These are phyloP conservation scores for Phalacrocorax brasilianus DNA, from an alignment of 2,113 vertebrate species.

Conservation along the genomic window DNA sequence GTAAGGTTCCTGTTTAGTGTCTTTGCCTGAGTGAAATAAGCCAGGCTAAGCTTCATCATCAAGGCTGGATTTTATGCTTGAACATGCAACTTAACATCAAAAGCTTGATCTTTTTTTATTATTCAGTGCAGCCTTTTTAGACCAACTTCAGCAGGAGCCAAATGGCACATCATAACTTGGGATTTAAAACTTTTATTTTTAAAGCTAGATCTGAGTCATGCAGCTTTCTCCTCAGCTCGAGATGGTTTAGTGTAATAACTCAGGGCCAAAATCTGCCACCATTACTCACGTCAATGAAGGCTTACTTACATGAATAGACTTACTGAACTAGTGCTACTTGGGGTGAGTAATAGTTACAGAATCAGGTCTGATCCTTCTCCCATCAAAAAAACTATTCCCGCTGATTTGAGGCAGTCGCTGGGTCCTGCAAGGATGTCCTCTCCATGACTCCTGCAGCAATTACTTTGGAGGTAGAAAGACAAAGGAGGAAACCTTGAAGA, in stretches of 20 bases:
- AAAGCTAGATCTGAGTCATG: constrained; percentile 29
- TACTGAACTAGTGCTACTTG: not conserved
- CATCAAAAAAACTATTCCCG: not conserved
- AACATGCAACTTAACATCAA: constrained; percentile 62
- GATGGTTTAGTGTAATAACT: not conserved
- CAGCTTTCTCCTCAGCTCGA: constrained; percentile 39
- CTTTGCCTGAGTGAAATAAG: constrained; percentile 35
- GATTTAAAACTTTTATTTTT: constrained; percentile 52
- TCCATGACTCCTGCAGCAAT: not conserved
- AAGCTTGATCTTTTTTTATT: constrained; percentile 63
- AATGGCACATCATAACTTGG: constrained; percentile 45
- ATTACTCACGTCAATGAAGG: not conserved
- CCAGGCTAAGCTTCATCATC: constrained; percentile 48
- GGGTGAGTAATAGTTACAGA: not conserved
- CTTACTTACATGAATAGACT: not conserved
- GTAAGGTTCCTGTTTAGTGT: constrained; percentile 24
- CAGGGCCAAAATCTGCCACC: constrained; percentile 24
- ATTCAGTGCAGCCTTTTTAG: constrained; percentile 44
- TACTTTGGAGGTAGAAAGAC: not conserved
- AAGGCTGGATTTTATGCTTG: constrained; percentile 49
- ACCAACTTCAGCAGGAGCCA: constrained; percentile 42
- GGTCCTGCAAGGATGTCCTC: not conserved
- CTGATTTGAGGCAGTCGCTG: not conserved
- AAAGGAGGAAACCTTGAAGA: not conserved
- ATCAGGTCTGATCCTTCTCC: not conserved